A percentile compares a stretch with the other conserved stretches of the same genome.
Conservation (phyloP, 2,113 vertebrate species). For the human (Homo sapiens) region DNA sequence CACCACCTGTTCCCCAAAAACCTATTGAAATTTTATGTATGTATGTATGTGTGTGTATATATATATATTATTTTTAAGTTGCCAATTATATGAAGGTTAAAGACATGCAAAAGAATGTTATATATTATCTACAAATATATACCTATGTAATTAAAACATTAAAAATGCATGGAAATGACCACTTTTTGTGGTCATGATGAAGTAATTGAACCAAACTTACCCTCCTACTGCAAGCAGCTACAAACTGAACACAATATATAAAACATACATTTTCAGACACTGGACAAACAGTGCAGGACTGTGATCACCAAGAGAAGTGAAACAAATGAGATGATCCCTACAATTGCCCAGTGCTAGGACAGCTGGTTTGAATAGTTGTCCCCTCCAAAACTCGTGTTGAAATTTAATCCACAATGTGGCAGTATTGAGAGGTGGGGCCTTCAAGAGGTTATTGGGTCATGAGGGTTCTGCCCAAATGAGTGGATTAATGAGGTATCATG, state of each 20-base stretch:
- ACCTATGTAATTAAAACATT: background rate
- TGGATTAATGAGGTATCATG: background rate
- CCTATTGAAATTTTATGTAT: too few relatives aligned
- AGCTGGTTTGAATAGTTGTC: background rate
- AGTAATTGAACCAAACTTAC: background rate
- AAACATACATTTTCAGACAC: background rate
- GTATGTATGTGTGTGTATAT: too few relatives aligned
- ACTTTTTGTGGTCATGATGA: background rate
- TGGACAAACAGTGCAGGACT: background rate
- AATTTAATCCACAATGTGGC: background rate
- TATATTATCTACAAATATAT: background rate
- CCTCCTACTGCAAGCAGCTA: background rate
- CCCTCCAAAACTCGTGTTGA: background rate
- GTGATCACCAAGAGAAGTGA: background rate
- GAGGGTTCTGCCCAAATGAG: background rate
- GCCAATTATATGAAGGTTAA: background rate
- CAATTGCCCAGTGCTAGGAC: background rate
- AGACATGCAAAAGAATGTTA: background rate
- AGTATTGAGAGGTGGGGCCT: background rate
- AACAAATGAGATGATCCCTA: background rate
- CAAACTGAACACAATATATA: background rate
- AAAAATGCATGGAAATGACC: background rate
- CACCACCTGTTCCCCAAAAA: too few relatives aligned
- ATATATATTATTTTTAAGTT: too few relatives aligned
- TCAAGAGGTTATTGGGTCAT: background rate